phyloP scores from a whole-genome alignment of 2,888 invertebrate genomes.

The Apocheima hispidaria region DNA sequence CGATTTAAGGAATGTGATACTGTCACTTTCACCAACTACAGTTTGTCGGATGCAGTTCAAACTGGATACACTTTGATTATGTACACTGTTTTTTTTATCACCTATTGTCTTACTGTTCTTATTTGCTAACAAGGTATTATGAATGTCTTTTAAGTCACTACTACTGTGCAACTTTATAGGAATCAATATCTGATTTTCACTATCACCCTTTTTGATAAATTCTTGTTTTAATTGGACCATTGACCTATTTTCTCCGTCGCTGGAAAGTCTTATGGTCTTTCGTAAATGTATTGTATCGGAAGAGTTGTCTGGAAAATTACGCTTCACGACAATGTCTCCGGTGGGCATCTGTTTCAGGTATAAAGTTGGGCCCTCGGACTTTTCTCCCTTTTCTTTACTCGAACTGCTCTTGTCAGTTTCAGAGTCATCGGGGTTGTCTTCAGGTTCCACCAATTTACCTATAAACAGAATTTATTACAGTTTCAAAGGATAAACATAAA shows the following conservation, averaged over 20 bases:
- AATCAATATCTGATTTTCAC: constrained; percentile 79
- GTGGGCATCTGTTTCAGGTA: constrained; percentile 78
- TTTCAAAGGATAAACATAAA: too few species aligned
- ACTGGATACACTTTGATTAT: constrained; percentile 81
- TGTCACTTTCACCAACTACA: constrained; percentile 77
- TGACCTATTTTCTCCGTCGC: constrained; percentile 78
- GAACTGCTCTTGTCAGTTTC: constrained; percentile 77
- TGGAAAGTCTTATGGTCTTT: constrained; percentile 78
- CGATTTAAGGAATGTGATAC: constrained; percentile 74
- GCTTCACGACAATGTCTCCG: constrained; percentile 77
- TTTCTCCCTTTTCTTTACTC: constrained; percentile 56
- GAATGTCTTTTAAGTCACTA: constrained; percentile 83
- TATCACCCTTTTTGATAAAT: constrained; percentile 76
- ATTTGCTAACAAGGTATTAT: constrained; percentile 81
- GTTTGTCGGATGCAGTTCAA: constrained; percentile 78
- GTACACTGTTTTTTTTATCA: constrained; percentile 83
- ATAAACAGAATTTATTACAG: constrained; percentile 43
- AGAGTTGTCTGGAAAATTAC: constrained; percentile 69
- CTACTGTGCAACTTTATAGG: constrained; percentile 74
- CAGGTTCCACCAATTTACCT: constrained; percentile 88
- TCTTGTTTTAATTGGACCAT: constrained; percentile 78
- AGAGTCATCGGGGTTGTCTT: constrained; percentile 86
- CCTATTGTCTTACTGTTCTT: constrained; percentile 79
- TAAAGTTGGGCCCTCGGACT: constrained; percentile 70
- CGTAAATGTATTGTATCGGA: constrained; percentile 75